A percentile compares a stretch with the other conserved stretches of the same genome.
phyloP scores from a whole-genome alignment of 1,140 invertebrate species.

The Anoplophora glabripennis region DNA sequence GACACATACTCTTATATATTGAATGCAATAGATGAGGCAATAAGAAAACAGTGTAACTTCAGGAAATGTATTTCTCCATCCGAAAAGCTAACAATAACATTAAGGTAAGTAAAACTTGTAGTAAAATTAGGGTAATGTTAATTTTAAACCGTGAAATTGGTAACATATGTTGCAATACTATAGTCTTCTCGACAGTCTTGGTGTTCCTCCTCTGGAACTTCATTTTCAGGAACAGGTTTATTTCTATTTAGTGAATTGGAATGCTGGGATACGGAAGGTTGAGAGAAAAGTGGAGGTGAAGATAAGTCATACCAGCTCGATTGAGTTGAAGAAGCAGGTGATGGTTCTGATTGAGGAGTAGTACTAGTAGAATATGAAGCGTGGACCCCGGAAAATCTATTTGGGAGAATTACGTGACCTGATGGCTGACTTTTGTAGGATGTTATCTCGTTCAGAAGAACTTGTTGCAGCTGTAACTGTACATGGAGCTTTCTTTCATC shows the following conservation, averaged over 20 bases:
- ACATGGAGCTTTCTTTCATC: conserved; percentile 3
- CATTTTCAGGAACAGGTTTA: not conserved
- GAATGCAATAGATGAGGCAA: conserved; percentile 2
- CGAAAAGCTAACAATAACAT: conserved; percentile 9
- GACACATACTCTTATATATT: conserved; percentile 3
- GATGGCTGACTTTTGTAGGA: not conserved
- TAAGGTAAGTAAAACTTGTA: conserved; percentile 3
- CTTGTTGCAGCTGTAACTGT: conserved; percentile 8
- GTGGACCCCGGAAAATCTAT: too few relatives aligned
- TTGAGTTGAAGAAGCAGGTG: conserved; percentile 2
- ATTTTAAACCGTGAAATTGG: conserved; percentile 3
- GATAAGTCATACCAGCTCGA: conserved; percentile 1
- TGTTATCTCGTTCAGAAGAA: conserved; percentile 6
- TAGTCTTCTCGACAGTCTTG: not conserved
- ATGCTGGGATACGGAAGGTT: conserved; percentile 1
- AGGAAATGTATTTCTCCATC: conserved; percentile 5
- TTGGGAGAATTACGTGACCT: not conserved
- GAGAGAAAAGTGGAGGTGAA: conserved; percentile 9
- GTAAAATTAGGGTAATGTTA: not conserved
- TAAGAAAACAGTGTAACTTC: conserved; percentile 9
- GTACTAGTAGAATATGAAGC: too few relatives aligned
- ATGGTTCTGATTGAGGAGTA: not conserved
- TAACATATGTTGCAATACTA: conserved; percentile 7
- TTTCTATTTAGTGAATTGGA: not conserved
- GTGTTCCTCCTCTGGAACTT: not conserved